phyloP scores from a whole-genome alignment of 2,113 vertebrate species.

The Zosterops borbonicus region DNA sequence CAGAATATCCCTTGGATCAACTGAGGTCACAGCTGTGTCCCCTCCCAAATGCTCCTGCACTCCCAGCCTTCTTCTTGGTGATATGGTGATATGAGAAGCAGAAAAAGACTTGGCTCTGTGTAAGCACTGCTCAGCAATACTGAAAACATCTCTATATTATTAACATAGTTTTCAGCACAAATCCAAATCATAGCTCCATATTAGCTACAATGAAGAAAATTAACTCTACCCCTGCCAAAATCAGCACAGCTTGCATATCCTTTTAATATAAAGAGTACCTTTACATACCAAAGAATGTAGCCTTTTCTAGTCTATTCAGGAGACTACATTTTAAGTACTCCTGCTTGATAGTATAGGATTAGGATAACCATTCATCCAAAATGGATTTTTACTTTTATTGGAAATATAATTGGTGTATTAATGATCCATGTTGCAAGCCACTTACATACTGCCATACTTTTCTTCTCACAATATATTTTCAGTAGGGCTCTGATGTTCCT shows the following conservation, averaged over 20 bases:
- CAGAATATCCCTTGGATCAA: not conserved
- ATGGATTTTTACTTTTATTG: not conserved
- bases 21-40: not conserved
- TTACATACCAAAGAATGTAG: not conserved
- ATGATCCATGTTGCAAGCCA: not conserved
- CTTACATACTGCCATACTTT: not conserved
- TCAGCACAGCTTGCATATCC: not conserved
- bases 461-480: not conserved
- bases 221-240: not conserved
- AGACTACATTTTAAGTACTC: not conserved
- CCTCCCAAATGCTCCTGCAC: not conserved
- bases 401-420: not conserved
- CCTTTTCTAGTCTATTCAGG: not conserved
- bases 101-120: not conserved
- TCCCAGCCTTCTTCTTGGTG: not conserved
- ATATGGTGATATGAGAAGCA: not conserved
- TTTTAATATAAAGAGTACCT: not conserved
- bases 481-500: not conserved
- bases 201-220: not conserved
- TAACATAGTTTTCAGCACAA: not conserved
- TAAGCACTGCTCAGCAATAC: not conserved
- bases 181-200: not conserved
- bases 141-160: not conserved
- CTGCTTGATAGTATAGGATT: not conserved
- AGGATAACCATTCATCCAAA: not conserved